Conservation (phyloP, 2,113 vertebrate genomes). For the Onychorhynchus coronatus region DNA sequence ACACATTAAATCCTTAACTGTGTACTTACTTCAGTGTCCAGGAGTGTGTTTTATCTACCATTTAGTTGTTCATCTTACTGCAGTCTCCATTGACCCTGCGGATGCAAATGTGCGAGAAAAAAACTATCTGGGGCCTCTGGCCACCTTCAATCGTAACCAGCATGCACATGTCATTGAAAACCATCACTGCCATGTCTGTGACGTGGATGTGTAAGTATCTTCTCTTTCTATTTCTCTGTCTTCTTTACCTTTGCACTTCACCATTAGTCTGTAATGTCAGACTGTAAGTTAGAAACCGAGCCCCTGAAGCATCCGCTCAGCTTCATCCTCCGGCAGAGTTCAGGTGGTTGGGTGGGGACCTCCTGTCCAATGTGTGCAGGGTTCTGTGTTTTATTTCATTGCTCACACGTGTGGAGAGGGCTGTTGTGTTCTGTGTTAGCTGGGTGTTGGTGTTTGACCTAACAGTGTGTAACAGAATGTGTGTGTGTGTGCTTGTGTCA, state of each 20-base stretch:
- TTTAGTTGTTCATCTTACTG: slow-evolving; percentile 86
- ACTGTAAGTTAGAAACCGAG: not conserved
- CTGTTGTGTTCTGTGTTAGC: not conserved
- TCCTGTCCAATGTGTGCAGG: not conserved
- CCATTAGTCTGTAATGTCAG: not conserved
- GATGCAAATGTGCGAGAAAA: slow-evolving; percentile 87
- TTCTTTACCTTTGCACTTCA: not conserved
- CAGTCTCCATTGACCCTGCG: slow-evolving; percentile 91
- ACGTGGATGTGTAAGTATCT: slow-evolving; percentile 93
- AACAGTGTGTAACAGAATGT: rapidly evolving
- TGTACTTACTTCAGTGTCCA: slow-evolving; percentile 79
- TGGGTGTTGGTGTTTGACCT: not conserved
- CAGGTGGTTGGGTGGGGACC: not conserved
- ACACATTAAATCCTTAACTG: slow-evolving; percentile 67
- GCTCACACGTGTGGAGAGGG: not conserved
- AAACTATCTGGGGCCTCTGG: slow-evolving; percentile 80
- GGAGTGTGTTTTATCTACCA: slow-evolving; percentile 86
- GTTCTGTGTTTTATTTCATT: not conserved
- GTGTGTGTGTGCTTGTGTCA: not conserved
- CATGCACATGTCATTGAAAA: slow-evolving; percentile 95
- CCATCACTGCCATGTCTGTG: slow-evolving; percentile 94
- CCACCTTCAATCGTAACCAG: slow-evolving; percentile 85
- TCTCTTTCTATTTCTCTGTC: not conserved
- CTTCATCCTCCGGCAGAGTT: not conserved
- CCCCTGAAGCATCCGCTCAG: not conserved